Base-by-base conservation (phyloP, 2,888 invertebrate species). In the Lucinisca nassula region DNA sequence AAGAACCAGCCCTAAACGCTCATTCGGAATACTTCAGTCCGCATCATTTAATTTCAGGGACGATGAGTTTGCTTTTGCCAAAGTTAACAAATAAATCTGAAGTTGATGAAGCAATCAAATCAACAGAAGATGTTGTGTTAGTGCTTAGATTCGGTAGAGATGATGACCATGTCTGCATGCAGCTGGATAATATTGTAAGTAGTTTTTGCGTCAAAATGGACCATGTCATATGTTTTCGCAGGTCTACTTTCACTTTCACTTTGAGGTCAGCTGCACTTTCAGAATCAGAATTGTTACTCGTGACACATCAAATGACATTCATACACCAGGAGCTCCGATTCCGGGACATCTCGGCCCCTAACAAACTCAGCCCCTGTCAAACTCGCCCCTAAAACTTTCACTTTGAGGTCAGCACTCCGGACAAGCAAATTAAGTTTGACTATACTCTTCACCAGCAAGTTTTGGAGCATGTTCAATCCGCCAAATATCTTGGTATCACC, bases 71-170 rank as follows among this genome's bases (percentile, higher is more conserved):
- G 55, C 78, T 95, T 12, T 86, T 96, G 17, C 93, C 93, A 37
- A 92, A 92, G 24, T 91, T 96, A 21, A 81, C 77, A 17, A 90
- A 92, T 10, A 96, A 96, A 87, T 79, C 85, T 77, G 95, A 96
- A 67, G 93, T 96, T 32, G 96, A 96, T 84, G 89, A 93, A 30
- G 95, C 85, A 2, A 96, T 96, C 14, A 92, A 91, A 75, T 84
- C 86, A 38, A 95, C 95, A 4, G 94, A 95, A 90, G 96, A 96
- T 85, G 76, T 95, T 21, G 95, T 96, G n/a, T 88, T 96, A 30
- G 95, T 96, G 12, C 85, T 96, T 30, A 83, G 96, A 73, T 96
- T 96, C 93, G 96, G 96, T 8, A 92, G 94, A 90, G 95, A 95
- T 76, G 82, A 93, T 51, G 96, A 96, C 84, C 82, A 88, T 17